Evolutionary conservation across 2,113 vertebrate species (phyloP).

Genomic region (Lagopus leucura): DNA sequence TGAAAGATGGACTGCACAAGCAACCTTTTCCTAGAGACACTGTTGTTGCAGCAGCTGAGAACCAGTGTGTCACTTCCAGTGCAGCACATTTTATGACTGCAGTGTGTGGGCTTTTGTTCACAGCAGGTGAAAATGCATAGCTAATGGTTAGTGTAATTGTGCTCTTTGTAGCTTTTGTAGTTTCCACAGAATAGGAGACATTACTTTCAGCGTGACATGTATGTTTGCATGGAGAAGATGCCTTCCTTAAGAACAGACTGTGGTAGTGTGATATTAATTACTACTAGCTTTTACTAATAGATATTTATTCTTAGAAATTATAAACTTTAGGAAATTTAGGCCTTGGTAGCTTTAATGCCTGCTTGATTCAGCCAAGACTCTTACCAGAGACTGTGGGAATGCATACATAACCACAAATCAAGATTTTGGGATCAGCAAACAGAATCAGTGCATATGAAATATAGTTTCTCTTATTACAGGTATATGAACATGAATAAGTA

Average conservation of each 20-base stretch:
- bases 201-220: no score
- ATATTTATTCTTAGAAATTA: neutral
- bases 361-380: neutral
- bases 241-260: neutral
- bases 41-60: no score
- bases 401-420: neutral
- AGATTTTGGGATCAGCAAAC: neutral
- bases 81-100: no score
- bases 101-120: no score
- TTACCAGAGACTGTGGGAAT: neutral
- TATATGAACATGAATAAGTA: neutral
- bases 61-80: no score
- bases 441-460: neutral
- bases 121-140: no score
- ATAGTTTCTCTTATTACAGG: neutral
- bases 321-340: neutral
- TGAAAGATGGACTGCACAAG: no score
- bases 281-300: neutral
- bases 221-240: neutral
- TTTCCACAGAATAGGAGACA: no score
- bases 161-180: no score
- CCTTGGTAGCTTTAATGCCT: neutral
- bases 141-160: no score
- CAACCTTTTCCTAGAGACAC: no score
- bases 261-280: neutral